Conservation (phyloP, 2,888 invertebrate species). For the Netelia inedita region DNA sequence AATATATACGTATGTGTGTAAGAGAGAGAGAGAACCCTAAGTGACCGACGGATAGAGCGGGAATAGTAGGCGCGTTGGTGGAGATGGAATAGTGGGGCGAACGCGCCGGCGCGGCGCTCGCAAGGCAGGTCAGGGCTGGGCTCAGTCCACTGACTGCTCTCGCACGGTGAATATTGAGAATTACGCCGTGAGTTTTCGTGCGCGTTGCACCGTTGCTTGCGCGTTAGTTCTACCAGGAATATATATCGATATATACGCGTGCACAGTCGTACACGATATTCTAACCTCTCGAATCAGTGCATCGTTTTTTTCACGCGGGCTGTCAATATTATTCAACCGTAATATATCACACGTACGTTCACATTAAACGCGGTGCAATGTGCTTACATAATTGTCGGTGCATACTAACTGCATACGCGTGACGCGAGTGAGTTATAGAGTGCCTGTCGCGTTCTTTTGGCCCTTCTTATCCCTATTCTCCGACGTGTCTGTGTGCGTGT, state of each 20-base stretch:
- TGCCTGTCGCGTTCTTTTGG: slow-evolving; percentile 50
- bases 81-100: slow-evolving; percentile 57
- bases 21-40: no score
- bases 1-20: no score
- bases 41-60: neutral
- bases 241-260: neutral
- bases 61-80: slow-evolving; percentile 17
- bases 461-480: slow-evolving; percentile 11
- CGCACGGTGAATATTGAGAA: slow-evolving; percentile 38
- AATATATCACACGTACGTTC: slow-evolving; percentile 49
- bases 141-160: slow-evolving; percentile 68
- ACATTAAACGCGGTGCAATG: slow-evolving; percentile 68
- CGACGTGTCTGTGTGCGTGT: slow-evolving; percentile 22
- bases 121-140: slow-evolving; percentile 82
- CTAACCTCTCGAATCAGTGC: slow-evolving; percentile 40
- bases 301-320: slow-evolving; percentile 1
- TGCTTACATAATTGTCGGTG: slow-evolving; percentile 77
- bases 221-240: slow-evolving; percentile 32
- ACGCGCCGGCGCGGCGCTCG: slow-evolving; percentile 67
- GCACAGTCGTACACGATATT: slow-evolving; percentile 8
- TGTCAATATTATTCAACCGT: slow-evolving; percentile 14
- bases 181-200: slow-evolving; percentile 32
- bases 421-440: slow-evolving; percentile 67
- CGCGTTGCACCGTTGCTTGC: slow-evolving; percentile 62
- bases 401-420: slow-evolving; percentile 69